Percentiles rank a stretch among this genome's conserved stretches.
Conservation (phyloP, 2,113 vertebrate genomes). For the Dryoscopus gambensis region DNA sequence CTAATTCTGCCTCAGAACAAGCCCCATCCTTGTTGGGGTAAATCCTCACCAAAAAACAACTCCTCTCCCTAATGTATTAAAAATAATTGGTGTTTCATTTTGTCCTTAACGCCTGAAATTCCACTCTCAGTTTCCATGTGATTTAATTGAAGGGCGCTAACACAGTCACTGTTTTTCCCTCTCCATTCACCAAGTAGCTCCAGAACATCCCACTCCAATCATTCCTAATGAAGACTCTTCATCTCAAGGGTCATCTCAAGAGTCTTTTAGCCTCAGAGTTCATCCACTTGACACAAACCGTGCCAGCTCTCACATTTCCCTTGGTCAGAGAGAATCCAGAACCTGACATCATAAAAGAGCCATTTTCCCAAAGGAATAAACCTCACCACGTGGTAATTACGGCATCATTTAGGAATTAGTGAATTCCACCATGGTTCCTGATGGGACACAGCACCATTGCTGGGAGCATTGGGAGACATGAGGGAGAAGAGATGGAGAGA, state of each 20-base stretch:
- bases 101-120: not conserved
- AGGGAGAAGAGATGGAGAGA: not conserved
- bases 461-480: not conserved
- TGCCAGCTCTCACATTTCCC: not conserved
- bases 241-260: not conserved
- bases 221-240: not conserved
- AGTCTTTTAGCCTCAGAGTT: not conserved
- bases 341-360: not conserved
- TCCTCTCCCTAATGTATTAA: not conserved
- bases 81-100: not conserved
- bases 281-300: not conserved
- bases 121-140: not conserved
- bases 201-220: not conserved
- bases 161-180: not conserved
- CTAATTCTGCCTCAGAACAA: not conserved
- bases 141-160: not conserved
- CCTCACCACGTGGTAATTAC: accelerated
- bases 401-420: not conserved
- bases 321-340: not conserved
- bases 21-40: not conserved
- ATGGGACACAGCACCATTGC: accelerated
- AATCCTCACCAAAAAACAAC: not conserved
- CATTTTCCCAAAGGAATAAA: not conserved
- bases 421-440: not conserved
- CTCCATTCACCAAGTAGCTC: accelerated